Percentiles rank a stretch among this genome's conserved stretches.
phyloP scores from a whole-genome alignment of 2,888 invertebrate genomes.

The Heteromurus nitidus region DNA sequence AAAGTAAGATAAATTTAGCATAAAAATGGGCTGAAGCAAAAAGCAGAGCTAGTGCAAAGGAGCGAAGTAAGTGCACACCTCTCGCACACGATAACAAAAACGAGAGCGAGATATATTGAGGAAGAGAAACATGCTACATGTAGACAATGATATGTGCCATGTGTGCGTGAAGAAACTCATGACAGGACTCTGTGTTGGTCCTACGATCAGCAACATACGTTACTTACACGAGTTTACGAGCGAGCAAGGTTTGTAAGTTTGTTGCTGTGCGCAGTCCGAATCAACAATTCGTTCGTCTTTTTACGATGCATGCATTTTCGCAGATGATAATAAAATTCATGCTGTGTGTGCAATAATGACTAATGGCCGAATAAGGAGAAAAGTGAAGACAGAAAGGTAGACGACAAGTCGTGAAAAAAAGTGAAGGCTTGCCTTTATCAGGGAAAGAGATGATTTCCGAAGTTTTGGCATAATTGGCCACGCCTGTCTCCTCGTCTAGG shows the following conservation, averaged over 20 bases:
- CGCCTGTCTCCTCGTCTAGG: conserved; percentile 65
- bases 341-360: conserved; percentile 52
- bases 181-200: too few species aligned
- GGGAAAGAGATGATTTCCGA: conserved; percentile 74
- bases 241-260: not conserved
- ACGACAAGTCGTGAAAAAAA: conserved; percentile 41
- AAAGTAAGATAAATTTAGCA: too few species aligned
- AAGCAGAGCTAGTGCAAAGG: too few species aligned
- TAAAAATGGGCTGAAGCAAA: too few species aligned
- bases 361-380: conserved; percentile 56
- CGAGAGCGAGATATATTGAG: too few species aligned
- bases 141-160: too few species aligned
- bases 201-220: not conserved
- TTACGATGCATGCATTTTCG: not conserved
- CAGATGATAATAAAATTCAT: not conserved
- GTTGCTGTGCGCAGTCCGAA: not conserved
- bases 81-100: conserved; percentile 22
- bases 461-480: conserved; percentile 73
- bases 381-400: conserved; percentile 53
- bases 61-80: conserved; percentile 30
- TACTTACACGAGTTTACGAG: not conserved
- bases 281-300: too few species aligned
- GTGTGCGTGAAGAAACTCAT: too few species aligned
- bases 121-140: too few species aligned
- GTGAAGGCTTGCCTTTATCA: conserved; percentile 71